Base-by-base conservation (phyloP, 1,140 invertebrate genomes). In the Drusus annulatus region DNA sequence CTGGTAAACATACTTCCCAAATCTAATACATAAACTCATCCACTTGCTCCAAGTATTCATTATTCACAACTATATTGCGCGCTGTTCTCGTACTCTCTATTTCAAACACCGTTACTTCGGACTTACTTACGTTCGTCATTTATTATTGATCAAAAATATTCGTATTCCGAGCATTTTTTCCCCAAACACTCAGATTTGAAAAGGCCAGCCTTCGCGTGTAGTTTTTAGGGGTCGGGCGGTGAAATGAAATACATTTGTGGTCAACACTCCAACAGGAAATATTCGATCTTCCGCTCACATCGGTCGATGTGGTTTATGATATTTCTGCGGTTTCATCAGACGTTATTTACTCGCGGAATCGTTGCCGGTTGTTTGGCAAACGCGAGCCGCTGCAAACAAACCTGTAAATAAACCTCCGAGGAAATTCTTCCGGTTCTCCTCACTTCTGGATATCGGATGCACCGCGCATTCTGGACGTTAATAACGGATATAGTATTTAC, bases 221-320 rank as follows among this genome's bases (percentile, higher is more conserved):
- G 56, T 60, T 60, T 60, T 1, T 19, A 23, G 17, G 56, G 56
- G 56, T 60, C 23, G 56, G 7, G 56, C 56, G 17, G 36, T 31
- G 25, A 65, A 65, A 65, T 65, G 62, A 65, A 65, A 65, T 28
- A 65, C 25, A 45, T 25, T 28, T 65, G 23, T 65, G 21, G 23
- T 31, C 62, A 65, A n/a, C n/a, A n/a, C n/a, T n/a, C n/a, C n/a
- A n/a, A 65, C 16, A 25, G 23, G 62, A 65, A 65, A 65, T 65
- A 65, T 25, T 28, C 21, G 28, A 65, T 65, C 62, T 65, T 15
- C 28, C 36, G 36, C 36, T 13, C 62, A 65, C 28, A 65, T 65
- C 28, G 23, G 10, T n/a, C 62, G 6, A 23, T 25, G 21, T 65
- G 25, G 23, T 65, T 65, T 65, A 31, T 65, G 15, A 65, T 65